Percentiles rank a stretch among this genome's conserved stretches.
phyloP scores from a whole-genome alignment of 2,888 invertebrate genomes.

The Alcis repandata region DNA sequence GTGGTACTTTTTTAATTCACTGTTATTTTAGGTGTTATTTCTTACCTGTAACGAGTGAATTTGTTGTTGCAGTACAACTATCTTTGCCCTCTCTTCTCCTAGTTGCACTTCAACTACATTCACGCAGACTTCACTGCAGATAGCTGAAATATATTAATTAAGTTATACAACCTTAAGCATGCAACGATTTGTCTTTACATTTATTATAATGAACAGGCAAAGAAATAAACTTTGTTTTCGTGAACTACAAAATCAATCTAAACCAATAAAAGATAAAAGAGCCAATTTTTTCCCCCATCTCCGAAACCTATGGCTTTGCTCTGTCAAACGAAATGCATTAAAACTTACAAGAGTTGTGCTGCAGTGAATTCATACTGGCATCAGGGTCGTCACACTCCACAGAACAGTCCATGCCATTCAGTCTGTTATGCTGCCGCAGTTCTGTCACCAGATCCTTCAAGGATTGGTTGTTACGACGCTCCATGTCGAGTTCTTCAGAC shows the following conservation, averaged over 20 bases:
- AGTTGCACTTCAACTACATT: conserved; percentile 81
- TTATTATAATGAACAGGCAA: too few relatives aligned
- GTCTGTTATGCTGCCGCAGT: conserved; percentile 68
- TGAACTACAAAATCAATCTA: too few relatives aligned
- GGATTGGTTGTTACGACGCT: conserved; percentile 60
- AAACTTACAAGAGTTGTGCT: conserved; percentile 72
- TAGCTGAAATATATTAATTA: conserved; percentile 58
- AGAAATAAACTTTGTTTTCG: too few relatives aligned
- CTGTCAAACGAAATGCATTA: background rate
- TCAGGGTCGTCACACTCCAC: conserved; percentile 79
- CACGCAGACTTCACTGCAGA: conserved; percentile 76
- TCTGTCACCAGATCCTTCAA: conserved; percentile 71
- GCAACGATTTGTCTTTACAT: too few relatives aligned
- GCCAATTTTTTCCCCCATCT: too few relatives aligned
- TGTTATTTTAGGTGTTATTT: background rate
- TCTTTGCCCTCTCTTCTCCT: conserved; percentile 76
- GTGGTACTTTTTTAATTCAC: background rate
- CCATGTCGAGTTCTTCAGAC: conserved; percentile 67
- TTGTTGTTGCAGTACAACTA: conserved; percentile 69
- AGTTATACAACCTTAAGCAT: background rate
- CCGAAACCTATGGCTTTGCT: too few relatives aligned
- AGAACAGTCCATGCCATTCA: conserved; percentile 71
- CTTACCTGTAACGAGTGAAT: conserved; percentile 71
- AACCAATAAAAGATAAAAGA: too few relatives aligned
- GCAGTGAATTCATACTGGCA: conserved; percentile 66